Base-by-base conservation (phyloP, 2,113 vertebrate species). In the Mugil cephalus region DNA sequence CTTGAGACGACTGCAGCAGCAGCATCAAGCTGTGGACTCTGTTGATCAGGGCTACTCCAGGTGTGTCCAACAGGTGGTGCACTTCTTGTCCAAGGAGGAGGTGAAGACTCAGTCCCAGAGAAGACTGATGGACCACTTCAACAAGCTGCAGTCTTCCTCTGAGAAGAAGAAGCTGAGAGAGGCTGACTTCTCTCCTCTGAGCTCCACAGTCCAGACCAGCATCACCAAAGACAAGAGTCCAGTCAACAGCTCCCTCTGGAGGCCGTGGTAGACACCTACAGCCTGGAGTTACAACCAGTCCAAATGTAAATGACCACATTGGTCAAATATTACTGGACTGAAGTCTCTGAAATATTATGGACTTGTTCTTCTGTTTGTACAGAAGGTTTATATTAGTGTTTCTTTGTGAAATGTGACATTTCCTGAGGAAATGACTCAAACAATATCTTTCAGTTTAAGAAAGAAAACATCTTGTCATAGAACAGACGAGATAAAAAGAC, bases 61-160 rank as follows among this genome's bases (percentile, higher is more conserved):
- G 56, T 93, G 92, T 79, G 84, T 89, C 52, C 79, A 85, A 53
- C 89, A 93, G 65, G 73, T 88, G 43, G 52, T 65, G n/a, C 71
- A 82, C 62, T 93, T 92, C 76, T 82, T 93, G 74, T 91, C 86
- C 67, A 84, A 59, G 50, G 78, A 90, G 12, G 60, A 73, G 40
- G 55, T 69, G 79, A 77, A 84, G 77, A 80, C 69, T 5, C 69
- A 79, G 70, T 53, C 80, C 62, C 24, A 30, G 24, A 30, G 24
- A 30, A 30, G 24, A 30, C 24, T 30, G 24, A 30, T 30, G 24
- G 5, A 30, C 24, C 24, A 30, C 24, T 30, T 30, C 24, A 30
- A 30, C 24, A 30, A 30, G 24, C 24, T 30, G 24, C 24, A 30
- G 24, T 30, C 24, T 30, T 30, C 24, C 24, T 30, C 24, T 30